A percentile compares a stretch with the other conserved stretches of the same genome.
Evolutionary conservation across 2,797 vertebrate species (phyloP).

Genomic region (Columba guinea): DNA sequence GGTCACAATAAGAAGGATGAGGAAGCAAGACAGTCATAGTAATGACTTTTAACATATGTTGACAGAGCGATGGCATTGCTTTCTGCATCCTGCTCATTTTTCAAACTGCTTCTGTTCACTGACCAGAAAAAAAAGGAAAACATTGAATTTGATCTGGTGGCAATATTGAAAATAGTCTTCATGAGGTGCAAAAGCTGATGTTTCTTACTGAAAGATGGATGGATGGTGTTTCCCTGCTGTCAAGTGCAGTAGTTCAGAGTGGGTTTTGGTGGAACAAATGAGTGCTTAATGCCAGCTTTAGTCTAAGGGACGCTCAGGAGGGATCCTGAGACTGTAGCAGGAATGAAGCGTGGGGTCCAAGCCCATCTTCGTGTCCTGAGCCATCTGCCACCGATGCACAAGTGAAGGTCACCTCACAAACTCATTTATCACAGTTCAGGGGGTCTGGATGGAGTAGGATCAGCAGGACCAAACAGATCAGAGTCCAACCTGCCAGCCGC

Average conservation of each 20-base stretch:
- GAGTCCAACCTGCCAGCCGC: neutral
- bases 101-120: neutral
- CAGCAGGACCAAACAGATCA: neutral
- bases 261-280: neutral
- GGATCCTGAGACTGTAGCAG: neutral
- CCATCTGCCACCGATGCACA: neutral
- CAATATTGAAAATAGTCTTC: neutral
- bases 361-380: neutral
- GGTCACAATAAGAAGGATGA: neutral
- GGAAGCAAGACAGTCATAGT: neutral
- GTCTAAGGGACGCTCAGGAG: neutral
- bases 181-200: neutral
- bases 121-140: neutral
- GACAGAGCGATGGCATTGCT: neutral
- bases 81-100: neutral
- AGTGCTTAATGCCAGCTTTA: neutral
- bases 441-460: neutral
- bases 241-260: neutral
- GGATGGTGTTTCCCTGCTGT: neutral
- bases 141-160: neutral
- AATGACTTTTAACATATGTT: conserved; percentile 1
- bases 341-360: neutral
- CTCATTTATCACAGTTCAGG: accelerated
- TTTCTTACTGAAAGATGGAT: neutral
- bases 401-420: neutral